These are phyloP conservation scores for Phorcus lineatus DNA, from an alignment of 2,888 invertebrate species.

Conservation along the genomic window DNA sequence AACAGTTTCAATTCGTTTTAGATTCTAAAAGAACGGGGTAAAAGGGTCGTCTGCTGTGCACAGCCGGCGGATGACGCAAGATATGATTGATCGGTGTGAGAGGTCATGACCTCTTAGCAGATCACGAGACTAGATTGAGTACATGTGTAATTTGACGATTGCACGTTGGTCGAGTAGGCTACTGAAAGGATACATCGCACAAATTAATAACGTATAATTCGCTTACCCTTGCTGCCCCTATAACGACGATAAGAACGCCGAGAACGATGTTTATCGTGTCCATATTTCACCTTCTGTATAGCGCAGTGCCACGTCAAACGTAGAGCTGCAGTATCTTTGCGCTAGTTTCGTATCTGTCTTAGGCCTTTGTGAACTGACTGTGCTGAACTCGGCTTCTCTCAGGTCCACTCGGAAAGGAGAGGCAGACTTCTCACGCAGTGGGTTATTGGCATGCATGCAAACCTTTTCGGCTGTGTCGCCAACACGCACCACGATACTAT, in stretches of 20 bases:
- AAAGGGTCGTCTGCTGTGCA: constrained; percentile 6
- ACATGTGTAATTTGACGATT: not conserved
- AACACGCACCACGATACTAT: too few species aligned
- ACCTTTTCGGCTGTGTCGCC: too few species aligned
- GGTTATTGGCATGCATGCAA: too few species aligned
- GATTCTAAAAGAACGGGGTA: too few species aligned
- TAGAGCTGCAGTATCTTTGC: not conserved
- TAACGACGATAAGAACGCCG: not conserved
- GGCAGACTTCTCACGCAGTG: too few species aligned
- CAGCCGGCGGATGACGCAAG: not conserved
- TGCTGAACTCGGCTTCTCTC: too few species aligned
- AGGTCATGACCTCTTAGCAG: not conserved
- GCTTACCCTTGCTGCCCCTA: not conserved
- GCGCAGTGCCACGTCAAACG: not conserved
- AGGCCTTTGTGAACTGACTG: not conserved
- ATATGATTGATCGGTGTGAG: not conserved
- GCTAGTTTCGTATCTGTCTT: not conserved
- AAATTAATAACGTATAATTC: not conserved
- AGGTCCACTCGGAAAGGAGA: too few species aligned
- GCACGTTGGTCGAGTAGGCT: not conserved
- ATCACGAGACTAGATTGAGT: not conserved
- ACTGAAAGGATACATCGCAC: not conserved
- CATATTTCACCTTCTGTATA: not conserved
- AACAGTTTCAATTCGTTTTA: too few species aligned
- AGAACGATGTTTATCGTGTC: not conserved